Base-by-base conservation (phyloP, 1,140 invertebrate genomes). In the Trichonephila inaurata region DNA sequence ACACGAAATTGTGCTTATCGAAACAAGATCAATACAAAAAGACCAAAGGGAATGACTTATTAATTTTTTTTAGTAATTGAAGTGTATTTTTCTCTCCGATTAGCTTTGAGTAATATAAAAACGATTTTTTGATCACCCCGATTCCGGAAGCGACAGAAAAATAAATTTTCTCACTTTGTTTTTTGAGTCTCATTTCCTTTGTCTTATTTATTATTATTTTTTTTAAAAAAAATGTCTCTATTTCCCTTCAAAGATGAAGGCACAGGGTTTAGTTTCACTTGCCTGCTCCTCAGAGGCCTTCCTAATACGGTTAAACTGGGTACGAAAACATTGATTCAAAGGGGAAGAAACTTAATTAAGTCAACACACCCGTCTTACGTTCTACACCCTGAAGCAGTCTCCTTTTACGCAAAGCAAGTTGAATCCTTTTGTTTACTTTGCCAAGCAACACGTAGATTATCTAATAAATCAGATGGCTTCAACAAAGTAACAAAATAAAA, bases 271-370 rank as follows among this genome's bases (percentile, higher is more conserved):
- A 89, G 87, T 89, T 89, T 89, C 87, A 89, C 87, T 89, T 89
- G 87, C 69, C 33, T 33, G 24, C 16, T 69, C 64, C 77, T 92
- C 62, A 66, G 82, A 85, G 82, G 82, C 66, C 66, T 51, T 92
- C 85, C 62, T 93, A 93, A 93, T 62, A 87, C 85, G 61, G 92
- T 93, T 93, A 88, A 93, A 93, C 64, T 88, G 92, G 66, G 83
- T 93, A 93, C 83, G 83, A 88, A 93, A 93, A 93, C 92, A 93
- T 93, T 93, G 92, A 93, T 93, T 93, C 92, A 93, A 93, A 93
- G 85, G 69, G 85, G 64, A 93, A 92, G 82, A 92, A 93, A 93
- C 92, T 93, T 93, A 93, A 93, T 93, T 93, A 93, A 93, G 92
- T 93, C 92, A 93, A 93, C 64, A 93, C n/a, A 72, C 82, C 60